Evolutionary conservation across 2,113 vertebrate species (phyloP).

Genomic region (crab-eating macaque (Macaca fascicularis)): DNA sequence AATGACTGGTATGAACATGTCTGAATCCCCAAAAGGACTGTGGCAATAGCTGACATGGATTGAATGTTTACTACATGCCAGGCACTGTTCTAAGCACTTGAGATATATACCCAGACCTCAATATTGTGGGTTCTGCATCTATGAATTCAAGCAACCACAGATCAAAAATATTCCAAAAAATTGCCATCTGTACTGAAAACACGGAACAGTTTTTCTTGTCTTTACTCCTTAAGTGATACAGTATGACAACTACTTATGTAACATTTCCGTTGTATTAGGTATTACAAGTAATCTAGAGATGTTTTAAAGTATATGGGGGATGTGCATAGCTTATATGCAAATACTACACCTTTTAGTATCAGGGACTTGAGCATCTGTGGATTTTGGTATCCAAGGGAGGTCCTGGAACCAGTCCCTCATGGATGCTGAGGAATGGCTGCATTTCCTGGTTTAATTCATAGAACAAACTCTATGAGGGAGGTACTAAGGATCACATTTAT

Average conservation of each 20-base stretch:
- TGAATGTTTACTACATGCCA: neutral
- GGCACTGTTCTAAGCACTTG: neutral
- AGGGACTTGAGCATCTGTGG: neutral
- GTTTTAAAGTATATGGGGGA: neutral
- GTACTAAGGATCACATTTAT: neutral
- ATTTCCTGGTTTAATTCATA: neutral
- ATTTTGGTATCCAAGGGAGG: neutral
- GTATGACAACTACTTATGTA: neutral
- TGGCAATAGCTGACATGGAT: neutral
- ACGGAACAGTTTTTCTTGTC: neutral
- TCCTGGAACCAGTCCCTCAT: neutral
- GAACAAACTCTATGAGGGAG: neutral
- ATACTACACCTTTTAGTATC: neutral
- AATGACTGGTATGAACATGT: neutral
- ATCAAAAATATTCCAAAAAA: neutral
- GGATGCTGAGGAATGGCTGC: neutral
- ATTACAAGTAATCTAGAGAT: neutral
- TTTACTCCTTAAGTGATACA: neutral
- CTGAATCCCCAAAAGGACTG: neutral
- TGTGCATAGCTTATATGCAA: neutral
- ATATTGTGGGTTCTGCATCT: no score
- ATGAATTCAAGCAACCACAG: no score
- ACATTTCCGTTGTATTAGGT: neutral
- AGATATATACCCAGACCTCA: no score
- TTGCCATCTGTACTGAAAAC: neutral